A percentile compares a stretch with the other conserved stretches of the same genome.
Evolutionary conservation across 1,140 invertebrate genomes (phyloP).

Genomic region (Pararge aegeria): DNA sequence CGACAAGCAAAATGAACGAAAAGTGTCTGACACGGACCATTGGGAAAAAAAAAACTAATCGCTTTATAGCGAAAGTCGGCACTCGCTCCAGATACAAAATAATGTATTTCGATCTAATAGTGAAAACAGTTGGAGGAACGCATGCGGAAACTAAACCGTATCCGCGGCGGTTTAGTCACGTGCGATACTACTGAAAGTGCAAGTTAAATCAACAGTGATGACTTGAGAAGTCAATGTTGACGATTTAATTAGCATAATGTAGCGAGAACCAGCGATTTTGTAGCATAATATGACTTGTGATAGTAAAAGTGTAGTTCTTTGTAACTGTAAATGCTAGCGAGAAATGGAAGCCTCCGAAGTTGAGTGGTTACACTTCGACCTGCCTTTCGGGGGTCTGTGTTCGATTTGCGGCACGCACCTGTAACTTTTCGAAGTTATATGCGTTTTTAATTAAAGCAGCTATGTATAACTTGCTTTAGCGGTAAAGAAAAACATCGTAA

Average conservation of each 20-base stretch:
- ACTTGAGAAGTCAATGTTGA: slow-evolving; percentile 11
- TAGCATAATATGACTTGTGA: not conserved
- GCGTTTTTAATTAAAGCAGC: too few species aligned
- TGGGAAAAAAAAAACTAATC: slow-evolving; percentile 32
- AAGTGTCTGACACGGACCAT: slow-evolving; percentile 26
- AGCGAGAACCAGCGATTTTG: not conserved
- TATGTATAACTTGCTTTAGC: too few species aligned
- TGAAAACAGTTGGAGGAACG: slow-evolving; percentile 54
- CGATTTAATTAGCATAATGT: not conserved
- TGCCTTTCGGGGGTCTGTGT: too few species aligned
- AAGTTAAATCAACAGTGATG: slow-evolving; percentile 32
- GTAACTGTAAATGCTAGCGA: too few species aligned
- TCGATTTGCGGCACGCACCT: too few species aligned
- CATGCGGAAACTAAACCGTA: slow-evolving; percentile 40
- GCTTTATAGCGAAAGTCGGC: slow-evolving; percentile 54
- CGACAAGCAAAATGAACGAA: slow-evolving; percentile 6
- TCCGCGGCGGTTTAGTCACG: slow-evolving; percentile 36
- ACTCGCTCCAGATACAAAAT: slow-evolving; percentile 61
- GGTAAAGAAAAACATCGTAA: too few species aligned
- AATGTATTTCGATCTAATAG: slow-evolving; percentile 57
- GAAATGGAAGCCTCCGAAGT: too few species aligned
- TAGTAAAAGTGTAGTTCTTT: too few species aligned
- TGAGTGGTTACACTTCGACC: too few species aligned
- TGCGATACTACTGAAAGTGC: slow-evolving; percentile 39
- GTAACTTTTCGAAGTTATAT: too few species aligned